These are phyloP conservation scores for Galendromus occidentalis DNA, from an alignment of 1,140 invertebrate genomes.

Conservation along the genomic window DNA sequence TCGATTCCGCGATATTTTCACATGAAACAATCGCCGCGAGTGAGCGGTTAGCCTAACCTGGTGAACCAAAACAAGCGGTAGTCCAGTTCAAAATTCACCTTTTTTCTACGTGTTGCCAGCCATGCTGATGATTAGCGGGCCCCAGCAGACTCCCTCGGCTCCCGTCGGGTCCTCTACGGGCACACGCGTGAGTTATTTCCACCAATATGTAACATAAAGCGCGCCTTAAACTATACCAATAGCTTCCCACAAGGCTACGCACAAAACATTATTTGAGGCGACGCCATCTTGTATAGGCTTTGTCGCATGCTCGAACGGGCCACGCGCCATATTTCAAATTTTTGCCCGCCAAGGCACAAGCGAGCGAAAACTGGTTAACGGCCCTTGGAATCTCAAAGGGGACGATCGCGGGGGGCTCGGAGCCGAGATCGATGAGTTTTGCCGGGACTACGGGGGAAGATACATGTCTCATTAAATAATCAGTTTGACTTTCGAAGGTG, in stretches of 20 bases:
- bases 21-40: not conserved
- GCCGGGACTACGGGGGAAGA: too few relatives aligned
- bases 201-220: constrained; percentile 4
- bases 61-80: constrained; percentile 10
- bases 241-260: constrained; percentile 7
- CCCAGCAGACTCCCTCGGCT: constrained; percentile 13
- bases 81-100: constrained; percentile 7
- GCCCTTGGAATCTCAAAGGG: too few relatives aligned
- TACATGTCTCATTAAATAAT: too few relatives aligned
- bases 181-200: not conserved
- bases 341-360: not conserved
- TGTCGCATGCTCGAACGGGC: constrained; percentile 8
- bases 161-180: constrained; percentile 12
- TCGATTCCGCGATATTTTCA: not conserved
- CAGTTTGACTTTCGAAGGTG: too few relatives aligned
- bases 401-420: too few relatives aligned
- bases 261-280: constrained; percentile 10
- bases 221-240: not conserved
- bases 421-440: too few relatives aligned
- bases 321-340: constrained; percentile 8
- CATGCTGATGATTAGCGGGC: constrained; percentile 8
- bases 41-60: constrained; percentile 11
- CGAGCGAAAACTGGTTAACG: too few relatives aligned
- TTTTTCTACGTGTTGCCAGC: constrained; percentile 4
- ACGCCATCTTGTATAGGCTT: constrained; percentile 7